phyloP scores from a whole-genome alignment of 2,797 vertebrate species.

The Ctenopoma kingsleyae region DNA sequence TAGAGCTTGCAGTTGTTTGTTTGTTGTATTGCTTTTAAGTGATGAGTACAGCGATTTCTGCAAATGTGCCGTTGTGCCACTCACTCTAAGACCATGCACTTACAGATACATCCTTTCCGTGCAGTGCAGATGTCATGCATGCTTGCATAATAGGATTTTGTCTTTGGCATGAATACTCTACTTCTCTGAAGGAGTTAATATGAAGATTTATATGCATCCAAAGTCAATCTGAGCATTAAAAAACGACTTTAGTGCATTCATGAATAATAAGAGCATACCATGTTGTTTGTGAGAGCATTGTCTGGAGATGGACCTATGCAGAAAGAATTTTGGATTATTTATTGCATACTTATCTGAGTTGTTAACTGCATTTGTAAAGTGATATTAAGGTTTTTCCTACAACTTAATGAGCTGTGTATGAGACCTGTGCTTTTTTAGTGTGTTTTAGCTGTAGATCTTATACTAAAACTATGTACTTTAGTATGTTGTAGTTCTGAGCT shows the following conservation, averaged over 20 bases:
- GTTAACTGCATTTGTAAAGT: constrained; percentile 33
- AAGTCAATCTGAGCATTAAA: constrained; percentile 23
- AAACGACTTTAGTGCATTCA: constrained; percentile 29
- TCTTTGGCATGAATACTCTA: constrained; percentile 17
- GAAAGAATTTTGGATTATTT: constrained; percentile 30
- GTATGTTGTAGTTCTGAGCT: constrained; percentile 22
- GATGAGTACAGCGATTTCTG: constrained; percentile 44
- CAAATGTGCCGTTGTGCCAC: constrained; percentile 2
- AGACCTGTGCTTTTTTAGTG: constrained; percentile 10
- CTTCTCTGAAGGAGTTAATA: constrained; percentile 19
- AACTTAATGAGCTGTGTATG: constrained; percentile 12
- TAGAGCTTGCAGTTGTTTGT: constrained; percentile 2
- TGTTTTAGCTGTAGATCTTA: constrained; percentile 39
- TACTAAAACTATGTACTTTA: constrained; percentile 45
- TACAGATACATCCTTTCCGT: not conserved
- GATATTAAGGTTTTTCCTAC: constrained; percentile 26
- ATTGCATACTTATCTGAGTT: constrained; percentile 49
- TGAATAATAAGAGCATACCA: constrained; percentile 38
- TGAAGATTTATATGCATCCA: constrained; percentile 18
- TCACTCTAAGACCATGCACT: constrained; percentile 30
- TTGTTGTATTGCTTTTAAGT: constrained; percentile 2
- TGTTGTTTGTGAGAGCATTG: constrained; percentile 34
- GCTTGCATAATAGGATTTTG: constrained; percentile 1
- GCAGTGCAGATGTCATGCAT: constrained; percentile 9
- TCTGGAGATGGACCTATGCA: constrained; percentile 40